Evolutionary conservation across 2,797 vertebrate species (phyloP), one percentile per base, ranked within the genome.

Genomic region (Neopelma chrysocephalum): DNA sequence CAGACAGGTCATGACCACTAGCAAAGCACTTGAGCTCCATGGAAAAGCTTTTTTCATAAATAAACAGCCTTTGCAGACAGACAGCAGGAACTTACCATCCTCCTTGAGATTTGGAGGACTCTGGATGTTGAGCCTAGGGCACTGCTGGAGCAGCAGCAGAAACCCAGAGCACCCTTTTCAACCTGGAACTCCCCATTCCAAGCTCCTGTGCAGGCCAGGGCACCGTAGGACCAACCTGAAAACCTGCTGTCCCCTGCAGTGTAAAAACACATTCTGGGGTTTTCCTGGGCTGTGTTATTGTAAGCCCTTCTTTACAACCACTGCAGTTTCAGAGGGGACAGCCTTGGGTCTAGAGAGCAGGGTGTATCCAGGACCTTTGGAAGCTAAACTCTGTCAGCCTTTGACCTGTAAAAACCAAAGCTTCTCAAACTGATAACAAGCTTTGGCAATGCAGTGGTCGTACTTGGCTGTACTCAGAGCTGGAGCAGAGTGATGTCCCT

Each of bases 151-250:
- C 4, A 9, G 43, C 73, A 77, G 38, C 51, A 70, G 47, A 38
- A 61, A 34, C 42, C 40, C 56, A 65, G 78, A 77, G 65, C 45
- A 71, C 11, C 18, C 15, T 0, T 0, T 70, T 53, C 48, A 51
- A 38, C 18, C 26, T 45, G 26, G 23, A 11, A 79, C 8, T 36
- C 26, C 17, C 29, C 8, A 22, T 14, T 25, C 29, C 0, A 0
- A 78, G 31, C 3, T 53, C 26, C 10, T 36, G 6, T 21, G 47
- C 22, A 45, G 48, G 29, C 36, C 53, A 61, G 64, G 21, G 25
- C 32, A 23, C 3, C 9, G 22, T 8, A 1, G 14, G 5, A 12
- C 32, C 68, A 45, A 2, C 17, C 51, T 58, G 29, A 45, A 79
- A 82, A 66, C 47, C 48, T 61, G 53, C 60, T 62, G 38, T 48